A percentile compares a stretch with the other conserved stretches of the same genome.
Evolutionary conservation across 2,113 vertebrate genomes (phyloP).

Genomic region (Eolophus roseicapilla): DNA sequence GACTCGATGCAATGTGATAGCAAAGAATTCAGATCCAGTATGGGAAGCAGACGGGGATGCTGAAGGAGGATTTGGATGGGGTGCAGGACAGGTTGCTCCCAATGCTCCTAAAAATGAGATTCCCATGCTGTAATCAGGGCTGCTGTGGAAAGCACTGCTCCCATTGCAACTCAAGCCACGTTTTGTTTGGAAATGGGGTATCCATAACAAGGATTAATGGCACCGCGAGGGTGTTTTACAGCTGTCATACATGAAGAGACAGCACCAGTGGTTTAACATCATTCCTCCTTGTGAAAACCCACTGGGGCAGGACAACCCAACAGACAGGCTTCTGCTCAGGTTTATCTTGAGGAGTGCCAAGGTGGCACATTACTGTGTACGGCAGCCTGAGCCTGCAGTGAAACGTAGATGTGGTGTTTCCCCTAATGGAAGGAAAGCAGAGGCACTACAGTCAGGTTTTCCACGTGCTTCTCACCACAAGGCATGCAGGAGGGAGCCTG

Average conservation of each 20-base stretch:
- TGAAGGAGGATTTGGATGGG: fast-evolving
- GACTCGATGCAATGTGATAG: background rate
- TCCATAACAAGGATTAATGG: background rate
- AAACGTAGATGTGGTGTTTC: fast-evolving
- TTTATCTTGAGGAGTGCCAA: background rate
- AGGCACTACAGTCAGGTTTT: background rate
- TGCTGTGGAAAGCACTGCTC: background rate
- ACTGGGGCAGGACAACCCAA: background rate
- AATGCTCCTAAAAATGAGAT: background rate
- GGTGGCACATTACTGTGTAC: fast-evolving
- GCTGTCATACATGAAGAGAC: background rate
- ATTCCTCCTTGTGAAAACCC: background rate
- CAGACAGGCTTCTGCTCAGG: background rate
- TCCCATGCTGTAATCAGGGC: background rate
- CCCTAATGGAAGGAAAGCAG: background rate
- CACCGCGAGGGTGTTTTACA: background rate
- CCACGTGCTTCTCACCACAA: background rate
- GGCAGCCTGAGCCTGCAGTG: background rate
- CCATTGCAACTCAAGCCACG: background rate
- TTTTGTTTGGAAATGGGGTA: background rate
- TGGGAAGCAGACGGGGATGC: background rate
- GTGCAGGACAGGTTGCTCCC: background rate
- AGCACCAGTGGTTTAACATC: background rate
- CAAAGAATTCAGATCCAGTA: background rate
- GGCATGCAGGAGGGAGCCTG: background rate